Percentiles rank a stretch among this genome's conserved stretches.
These are phyloP conservation scores for Macrotis lagotis DNA, from an alignment of 2,113 vertebrate species.

Conservation along the genomic window DNA sequence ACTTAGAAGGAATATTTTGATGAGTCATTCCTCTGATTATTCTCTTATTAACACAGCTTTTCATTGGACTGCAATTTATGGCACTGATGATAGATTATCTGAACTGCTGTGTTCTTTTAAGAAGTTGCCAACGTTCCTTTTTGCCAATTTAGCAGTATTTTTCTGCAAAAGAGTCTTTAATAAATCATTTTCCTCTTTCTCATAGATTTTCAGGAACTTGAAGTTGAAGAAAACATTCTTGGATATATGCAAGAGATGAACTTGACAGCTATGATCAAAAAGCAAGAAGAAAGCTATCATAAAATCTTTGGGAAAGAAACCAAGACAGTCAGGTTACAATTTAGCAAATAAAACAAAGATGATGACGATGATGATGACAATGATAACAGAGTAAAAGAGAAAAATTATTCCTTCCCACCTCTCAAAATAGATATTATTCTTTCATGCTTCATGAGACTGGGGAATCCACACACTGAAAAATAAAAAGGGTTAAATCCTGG, in stretches of 20 bases:
- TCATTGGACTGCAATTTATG: too few relatives aligned
- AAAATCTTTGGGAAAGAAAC: constrained; percentile 79
- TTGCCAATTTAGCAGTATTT: constrained; percentile 83
- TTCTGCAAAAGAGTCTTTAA: constrained; percentile 75
- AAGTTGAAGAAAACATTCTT: constrained; percentile 85
- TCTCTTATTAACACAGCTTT: constrained; percentile 31
- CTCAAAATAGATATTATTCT: neutral
- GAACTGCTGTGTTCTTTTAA: too few relatives aligned
- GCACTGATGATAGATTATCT: too few relatives aligned
- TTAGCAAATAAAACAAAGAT: neutral
- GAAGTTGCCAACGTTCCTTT: too few relatives aligned
- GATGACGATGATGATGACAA: too few relatives aligned
- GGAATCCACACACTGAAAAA: neutral
- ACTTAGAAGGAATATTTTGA: neutral
- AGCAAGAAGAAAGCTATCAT: constrained; percentile 80
- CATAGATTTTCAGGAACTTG: constrained; percentile 86
- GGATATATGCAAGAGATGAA: constrained; percentile 82
- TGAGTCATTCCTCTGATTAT: neutral
- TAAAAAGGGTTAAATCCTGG: neutral
- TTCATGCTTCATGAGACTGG: neutral
- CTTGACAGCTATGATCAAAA: constrained; percentile 61
- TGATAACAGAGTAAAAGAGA: neutral
- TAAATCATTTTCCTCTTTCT: constrained; percentile 79
- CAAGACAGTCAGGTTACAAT: neutral
- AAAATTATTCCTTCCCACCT: neutral